phyloP scores from a whole-genome alignment of 2,797 vertebrate species.

The Syngnathus acus region DNA sequence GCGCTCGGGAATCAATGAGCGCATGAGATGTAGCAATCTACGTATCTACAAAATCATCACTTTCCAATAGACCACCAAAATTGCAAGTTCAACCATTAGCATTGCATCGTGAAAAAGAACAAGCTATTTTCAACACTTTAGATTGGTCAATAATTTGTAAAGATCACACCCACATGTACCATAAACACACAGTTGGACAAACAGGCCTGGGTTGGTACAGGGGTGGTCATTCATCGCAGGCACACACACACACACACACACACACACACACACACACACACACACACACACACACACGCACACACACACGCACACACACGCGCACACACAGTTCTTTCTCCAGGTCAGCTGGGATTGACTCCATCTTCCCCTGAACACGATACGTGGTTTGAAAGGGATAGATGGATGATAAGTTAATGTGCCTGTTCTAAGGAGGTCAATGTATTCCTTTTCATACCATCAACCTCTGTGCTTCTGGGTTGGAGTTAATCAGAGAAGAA shows the following conservation, averaged over 20 bases:
- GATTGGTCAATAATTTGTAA: no score
- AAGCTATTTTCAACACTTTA: no score
- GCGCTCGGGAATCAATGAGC: no score
- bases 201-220: background rate
- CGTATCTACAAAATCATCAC: no score
- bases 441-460: background rate
- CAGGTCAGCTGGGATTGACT: background rate
- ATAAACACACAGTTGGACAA: background rate
- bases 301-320: background rate
- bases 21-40: no score
- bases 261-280: no score
- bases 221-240: background rate
- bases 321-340: background rate
- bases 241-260: background rate
- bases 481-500: background rate
- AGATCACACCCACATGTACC: no score
- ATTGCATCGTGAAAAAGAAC: no score
- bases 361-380: background rate
- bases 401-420: slow-evolving; percentile 9
- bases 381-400: background rate
- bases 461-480: background rate
- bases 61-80: no score
- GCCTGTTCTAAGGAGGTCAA: background rate
- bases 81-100: no score
- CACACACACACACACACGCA: no score